Percentiles rank a stretch among this genome's conserved stretches.
phyloP scores from a whole-genome alignment of 2,797 vertebrate genomes.

The Myotis findleyi region DNA sequence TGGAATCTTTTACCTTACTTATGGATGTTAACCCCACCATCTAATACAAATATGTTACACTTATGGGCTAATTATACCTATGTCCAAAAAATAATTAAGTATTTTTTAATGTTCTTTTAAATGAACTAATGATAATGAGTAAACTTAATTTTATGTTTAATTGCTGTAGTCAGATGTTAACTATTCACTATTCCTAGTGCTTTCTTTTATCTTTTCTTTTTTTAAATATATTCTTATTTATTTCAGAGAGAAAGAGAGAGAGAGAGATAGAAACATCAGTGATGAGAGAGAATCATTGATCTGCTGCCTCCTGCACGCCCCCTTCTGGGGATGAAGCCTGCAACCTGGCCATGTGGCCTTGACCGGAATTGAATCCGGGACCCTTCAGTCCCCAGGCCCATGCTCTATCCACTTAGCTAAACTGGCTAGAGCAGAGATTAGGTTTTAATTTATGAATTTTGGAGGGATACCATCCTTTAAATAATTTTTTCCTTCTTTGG shows the following conservation, averaged over 20 bases:
- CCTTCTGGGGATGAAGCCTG: too few species aligned
- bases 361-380: too few species aligned
- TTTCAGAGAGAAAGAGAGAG: too few species aligned
- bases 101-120: constrained; percentile 18
- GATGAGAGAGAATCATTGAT: too few species aligned
- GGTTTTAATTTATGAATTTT: constrained; percentile 12
- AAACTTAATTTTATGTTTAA: constrained; percentile 9
- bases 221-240: too few species aligned
- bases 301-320: too few species aligned
- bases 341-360: too few species aligned
- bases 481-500: constrained; percentile 32
- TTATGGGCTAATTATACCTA: neutral
- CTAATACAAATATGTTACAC: neutral
- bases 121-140: neutral
- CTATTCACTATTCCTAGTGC: neutral
- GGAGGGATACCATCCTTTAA: neutral
- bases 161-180: neutral
- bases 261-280: too few species aligned
- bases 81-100: neutral
- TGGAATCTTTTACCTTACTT: neutral
- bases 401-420: too few species aligned
- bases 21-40: neutral
- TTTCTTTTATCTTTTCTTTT: neutral
- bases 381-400: too few species aligned
- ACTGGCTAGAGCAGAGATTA: neutral